Evolutionary conservation across 2,113 vertebrate genomes (phyloP), one percentile per base, ranked within the genome.

Genomic region (Podarcis raffonei): DNA sequence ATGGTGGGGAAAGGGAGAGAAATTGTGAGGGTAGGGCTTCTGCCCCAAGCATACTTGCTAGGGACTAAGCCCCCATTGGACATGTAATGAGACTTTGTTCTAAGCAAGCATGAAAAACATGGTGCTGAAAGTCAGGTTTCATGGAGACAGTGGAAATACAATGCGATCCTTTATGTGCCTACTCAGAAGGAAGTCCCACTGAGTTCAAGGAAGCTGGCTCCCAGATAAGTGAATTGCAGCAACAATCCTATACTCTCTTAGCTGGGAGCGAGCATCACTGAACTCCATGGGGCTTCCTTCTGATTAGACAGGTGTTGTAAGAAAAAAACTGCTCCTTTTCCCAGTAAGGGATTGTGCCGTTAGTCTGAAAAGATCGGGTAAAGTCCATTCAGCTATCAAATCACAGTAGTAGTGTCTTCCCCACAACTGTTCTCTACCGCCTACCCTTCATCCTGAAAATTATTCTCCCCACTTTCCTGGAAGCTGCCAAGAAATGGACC

Each of bases 401-500:
- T 59, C 30, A 12, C 42, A 35, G 22, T 23, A 8, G 84, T 65
- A 27, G 79, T 7, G 18, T 87, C 88, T 83, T 82, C 75, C 86
- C 57, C 37, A 1, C 0, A 23, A 77, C 66, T 35, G 78, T 25
- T 11, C 57, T 39, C 48, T 53, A 23, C 74, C 35, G 7, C 5
- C 74, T n/a, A 35, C 65, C 74, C 9, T 87, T 90, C 48, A 53
- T 53, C 59, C 59, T 62, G 59, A 18, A 62, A 62, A 62, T 62
- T 62, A 15, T 8, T 6, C 1, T 18, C 6, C 27, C 6, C 15
- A 2, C 75, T 87, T 87, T 62, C 81, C 88, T 8, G 53, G 68
- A 76, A 71, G 78, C 57, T 65, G 89, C 85, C 88, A 90, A 81
- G 85, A 84, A 75, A n/a, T 59, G 48, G 71, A 27, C 22, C 6